phyloP scores from a whole-genome alignment of 2,888 invertebrate species.

The Amiota mariae region DNA sequence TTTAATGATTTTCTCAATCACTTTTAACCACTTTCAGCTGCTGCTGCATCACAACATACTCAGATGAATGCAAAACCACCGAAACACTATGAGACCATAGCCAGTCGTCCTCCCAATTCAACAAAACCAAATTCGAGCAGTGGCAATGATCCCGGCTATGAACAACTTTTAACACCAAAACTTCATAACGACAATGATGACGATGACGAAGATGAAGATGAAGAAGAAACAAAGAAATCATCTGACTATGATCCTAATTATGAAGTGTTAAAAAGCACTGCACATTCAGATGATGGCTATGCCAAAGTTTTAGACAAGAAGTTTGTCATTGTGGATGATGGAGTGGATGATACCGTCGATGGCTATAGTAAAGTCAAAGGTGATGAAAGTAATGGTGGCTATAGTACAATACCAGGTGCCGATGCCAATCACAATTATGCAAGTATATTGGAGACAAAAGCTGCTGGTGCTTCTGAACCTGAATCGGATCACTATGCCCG shows the following conservation, averaged over 20 bases:
- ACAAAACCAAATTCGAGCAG: conserved; percentile 61
- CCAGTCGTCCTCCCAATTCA: conserved; percentile 51
- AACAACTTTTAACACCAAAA: conserved; percentile 75
- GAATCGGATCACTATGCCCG: conserved; percentile 68
- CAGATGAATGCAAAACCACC: conserved; percentile 38
- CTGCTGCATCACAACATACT: conserved; percentile 40
- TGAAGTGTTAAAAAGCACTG: conserved; percentile 78
- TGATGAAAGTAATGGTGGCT: conserved; percentile 60
- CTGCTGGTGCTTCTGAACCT: conserved; percentile 32
- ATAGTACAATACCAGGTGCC: conserved; percentile 70
- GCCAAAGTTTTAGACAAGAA: conserved; percentile 72
- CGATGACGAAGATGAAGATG: too few species aligned
- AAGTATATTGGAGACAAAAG: conserved; percentile 71
- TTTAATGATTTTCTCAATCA: background rate
- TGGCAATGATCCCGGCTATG: conserved; percentile 83
- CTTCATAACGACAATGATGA: conserved; percentile 47
- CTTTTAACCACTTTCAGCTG: conserved; percentile 11
- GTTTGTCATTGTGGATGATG: conserved; percentile 45
- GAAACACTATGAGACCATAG: conserved; percentile 68
- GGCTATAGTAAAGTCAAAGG: conserved; percentile 68
- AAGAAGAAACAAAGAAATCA: conserved; percentile 68
- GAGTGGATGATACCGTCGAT: conserved; percentile 59
- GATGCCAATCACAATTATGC: conserved; percentile 70
- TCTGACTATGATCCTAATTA: conserved; percentile 86
- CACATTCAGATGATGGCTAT: conserved; percentile 72